Conservation (phyloP, 2,888 invertebrate genomes). For the Cephus pygmeus region DNA sequence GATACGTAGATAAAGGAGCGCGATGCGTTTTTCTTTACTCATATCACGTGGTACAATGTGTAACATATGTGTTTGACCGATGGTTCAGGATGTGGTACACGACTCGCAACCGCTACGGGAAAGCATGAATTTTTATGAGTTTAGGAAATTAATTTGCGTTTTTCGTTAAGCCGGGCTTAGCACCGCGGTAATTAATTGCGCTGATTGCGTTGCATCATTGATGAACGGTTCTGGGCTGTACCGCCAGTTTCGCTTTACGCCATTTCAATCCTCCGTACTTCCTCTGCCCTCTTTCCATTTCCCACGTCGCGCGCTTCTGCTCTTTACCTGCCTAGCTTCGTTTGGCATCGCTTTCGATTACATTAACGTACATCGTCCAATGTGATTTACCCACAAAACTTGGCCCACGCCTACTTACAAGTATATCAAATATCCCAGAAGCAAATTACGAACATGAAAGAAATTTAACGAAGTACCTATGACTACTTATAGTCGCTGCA, state of each 20-base stretch:
- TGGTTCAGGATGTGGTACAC: neutral
- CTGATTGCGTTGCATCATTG: conserved; percentile 66
- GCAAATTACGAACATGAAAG: neutral
- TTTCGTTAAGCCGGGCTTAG: conserved; percentile 62
- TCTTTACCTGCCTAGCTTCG: neutral
- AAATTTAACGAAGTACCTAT: neutral
- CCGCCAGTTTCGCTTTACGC: neutral
- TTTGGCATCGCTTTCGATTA: neutral
- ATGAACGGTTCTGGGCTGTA: conserved; percentile 57
- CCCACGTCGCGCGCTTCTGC: neutral
- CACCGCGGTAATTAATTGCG: conserved; percentile 65
- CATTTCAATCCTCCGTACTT: neutral
- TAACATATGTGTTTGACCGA: neutral
- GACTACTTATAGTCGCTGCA: neutral
- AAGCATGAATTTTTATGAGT: conserved; percentile 59
- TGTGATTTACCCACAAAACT: neutral
- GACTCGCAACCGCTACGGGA: neutral
- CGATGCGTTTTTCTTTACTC: neutral
- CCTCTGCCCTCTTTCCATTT: neutral
- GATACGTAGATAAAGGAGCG: conserved; percentile 4
- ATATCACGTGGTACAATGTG: conserved; percentile 1
- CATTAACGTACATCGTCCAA: neutral
- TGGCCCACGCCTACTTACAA: neutral
- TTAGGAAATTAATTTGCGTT: conserved; percentile 65
- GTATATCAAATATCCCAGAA: neutral